A percentile compares a stretch with the other conserved stretches of the same genome.
These are phyloP conservation scores for Phataginus tricuspis DNA, from an alignment of 2,797 vertebrate genomes.

Conservation along the genomic window DNA sequence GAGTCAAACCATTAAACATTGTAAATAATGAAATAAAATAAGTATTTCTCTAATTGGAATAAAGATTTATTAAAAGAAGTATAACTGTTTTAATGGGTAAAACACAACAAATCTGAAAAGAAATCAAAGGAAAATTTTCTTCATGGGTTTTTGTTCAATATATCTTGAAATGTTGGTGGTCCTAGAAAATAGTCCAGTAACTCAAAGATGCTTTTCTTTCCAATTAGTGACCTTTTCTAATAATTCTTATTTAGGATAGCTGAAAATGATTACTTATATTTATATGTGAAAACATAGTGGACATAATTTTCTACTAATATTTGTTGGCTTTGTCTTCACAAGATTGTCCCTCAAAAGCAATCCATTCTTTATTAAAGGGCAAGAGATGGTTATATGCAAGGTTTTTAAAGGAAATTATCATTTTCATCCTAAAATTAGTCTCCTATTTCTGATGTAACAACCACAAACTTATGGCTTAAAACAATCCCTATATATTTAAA, in stretches of 20 bases:
- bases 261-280: conserved; percentile 12
- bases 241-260: not conserved
- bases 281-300: not conserved
- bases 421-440: not conserved
- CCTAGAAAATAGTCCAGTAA: not conserved
- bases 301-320: not conserved
- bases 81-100: not conserved
- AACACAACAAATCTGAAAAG: not conserved
- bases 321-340: not conserved
- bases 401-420: not conserved
- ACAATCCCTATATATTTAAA: not conserved
- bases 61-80: not conserved
- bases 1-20: not conserved
- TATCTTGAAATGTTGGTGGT: not conserved
- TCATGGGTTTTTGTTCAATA: not conserved
- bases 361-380: not conserved
- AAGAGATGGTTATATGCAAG: not conserved
- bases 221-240: not conserved
- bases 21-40: not conserved
- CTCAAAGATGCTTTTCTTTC: not conserved
- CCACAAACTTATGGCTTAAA: not conserved
- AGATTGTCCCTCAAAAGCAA: not conserved
- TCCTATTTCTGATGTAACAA: not conserved
- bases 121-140: not conserved
- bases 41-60: not conserved